Evolutionary conservation across 2,888 invertebrate species (phyloP).

Genomic region (Hypercompe scribonia): DNA sequence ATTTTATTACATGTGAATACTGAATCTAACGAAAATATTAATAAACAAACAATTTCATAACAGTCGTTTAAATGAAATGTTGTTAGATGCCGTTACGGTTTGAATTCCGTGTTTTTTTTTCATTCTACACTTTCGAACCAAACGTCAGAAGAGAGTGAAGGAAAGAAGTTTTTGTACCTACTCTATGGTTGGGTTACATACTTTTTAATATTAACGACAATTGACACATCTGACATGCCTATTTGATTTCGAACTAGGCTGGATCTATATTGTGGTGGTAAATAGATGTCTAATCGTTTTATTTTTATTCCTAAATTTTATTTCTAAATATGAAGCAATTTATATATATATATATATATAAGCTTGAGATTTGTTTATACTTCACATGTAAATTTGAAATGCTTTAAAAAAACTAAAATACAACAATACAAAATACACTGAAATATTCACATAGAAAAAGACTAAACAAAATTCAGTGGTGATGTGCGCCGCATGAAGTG

Average conservation of each 20-base stretch:
- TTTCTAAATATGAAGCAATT: no score
- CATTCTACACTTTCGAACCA: slow-evolving; percentile 30
- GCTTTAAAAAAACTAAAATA: no score
- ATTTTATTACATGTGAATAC: slow-evolving; percentile 30
- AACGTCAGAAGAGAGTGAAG: slow-evolving; percentile 7
- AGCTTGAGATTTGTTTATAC: no score
- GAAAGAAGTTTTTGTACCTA: not conserved
- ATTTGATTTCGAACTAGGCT: not conserved
- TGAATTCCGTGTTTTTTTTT: slow-evolving; percentile 64
- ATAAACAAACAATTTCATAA: slow-evolving; percentile 66
- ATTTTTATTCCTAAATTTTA: no score
- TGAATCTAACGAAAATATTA: slow-evolving; percentile 48
- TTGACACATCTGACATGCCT: not conserved
- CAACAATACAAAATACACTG: no score
- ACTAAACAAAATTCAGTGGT: no score
- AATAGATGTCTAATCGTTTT: no score
- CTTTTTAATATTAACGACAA: not conserved
- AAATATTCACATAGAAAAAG: no score
- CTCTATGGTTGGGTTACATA: not conserved
- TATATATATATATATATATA: no score
- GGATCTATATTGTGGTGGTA: not conserved
- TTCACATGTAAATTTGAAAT: no score
- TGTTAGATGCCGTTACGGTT: slow-evolving; percentile 76
- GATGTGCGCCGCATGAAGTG: no score
- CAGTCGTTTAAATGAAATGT: slow-evolving; percentile 57